phyloP scores from a whole-genome alignment of 2,113 vertebrate genomes.

The Cephalopterus ornatus region DNA sequence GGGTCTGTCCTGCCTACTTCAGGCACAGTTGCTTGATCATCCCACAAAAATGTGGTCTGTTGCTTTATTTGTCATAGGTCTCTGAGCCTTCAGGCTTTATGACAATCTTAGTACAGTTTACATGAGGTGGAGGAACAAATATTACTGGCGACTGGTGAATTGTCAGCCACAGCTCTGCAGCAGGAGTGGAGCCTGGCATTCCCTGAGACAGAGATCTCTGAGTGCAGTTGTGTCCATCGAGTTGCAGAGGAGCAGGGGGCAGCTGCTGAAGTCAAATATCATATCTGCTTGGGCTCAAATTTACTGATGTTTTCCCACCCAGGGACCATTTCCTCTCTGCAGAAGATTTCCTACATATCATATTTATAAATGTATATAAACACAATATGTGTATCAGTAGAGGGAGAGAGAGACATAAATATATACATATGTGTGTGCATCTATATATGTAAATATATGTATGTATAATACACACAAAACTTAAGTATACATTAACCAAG shows the following conservation, averaged over 20 bases:
- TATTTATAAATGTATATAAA: conserved; percentile 53
- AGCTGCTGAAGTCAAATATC: neutral
- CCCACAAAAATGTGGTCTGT: neutral
- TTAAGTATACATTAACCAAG: conserved; percentile 64
- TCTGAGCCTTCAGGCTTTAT: neutral
- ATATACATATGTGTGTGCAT: neutral
- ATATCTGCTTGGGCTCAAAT: neutral
- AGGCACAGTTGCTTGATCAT: neutral
- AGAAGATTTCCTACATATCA: conserved; percentile 27
- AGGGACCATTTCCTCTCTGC: neutral
- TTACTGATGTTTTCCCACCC: neutral
- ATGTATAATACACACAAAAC: conserved; percentile 55
- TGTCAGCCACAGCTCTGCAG: neutral
- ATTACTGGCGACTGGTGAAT: neutral
- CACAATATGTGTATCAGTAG: conserved; percentile 26
- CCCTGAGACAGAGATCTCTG: neutral
- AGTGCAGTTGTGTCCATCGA: neutral
- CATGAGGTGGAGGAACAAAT: neutral
- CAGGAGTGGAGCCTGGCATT: neutral
- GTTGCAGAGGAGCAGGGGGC: neutral
- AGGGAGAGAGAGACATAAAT: conserved; percentile 37
- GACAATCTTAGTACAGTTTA: neutral
- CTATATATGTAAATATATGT: conserved; percentile 60
- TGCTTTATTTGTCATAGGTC: neutral
- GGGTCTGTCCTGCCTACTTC: neutral